Evolutionary conservation across 1,140 invertebrate species (phyloP).

Genomic region (Telenomus remus): DNA sequence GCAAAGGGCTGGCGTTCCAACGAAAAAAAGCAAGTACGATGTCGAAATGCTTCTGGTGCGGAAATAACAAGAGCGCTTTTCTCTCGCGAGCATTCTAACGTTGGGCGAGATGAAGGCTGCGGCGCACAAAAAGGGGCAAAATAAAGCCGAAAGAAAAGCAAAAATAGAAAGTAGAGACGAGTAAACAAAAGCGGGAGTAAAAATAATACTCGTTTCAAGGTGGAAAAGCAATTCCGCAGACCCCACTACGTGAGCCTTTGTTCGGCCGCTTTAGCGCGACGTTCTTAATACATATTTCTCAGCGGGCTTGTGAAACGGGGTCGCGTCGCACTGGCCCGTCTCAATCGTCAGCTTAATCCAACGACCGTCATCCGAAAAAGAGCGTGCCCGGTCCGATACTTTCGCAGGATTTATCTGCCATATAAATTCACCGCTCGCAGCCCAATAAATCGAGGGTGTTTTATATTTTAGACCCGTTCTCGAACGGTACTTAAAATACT

Average conservation of each 20-base stretch:
- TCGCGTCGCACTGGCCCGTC: constrained; percentile 19
- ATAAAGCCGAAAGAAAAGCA: constrained; percentile 46
- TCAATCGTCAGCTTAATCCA: background rate
- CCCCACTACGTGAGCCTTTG: constrained; percentile 33
- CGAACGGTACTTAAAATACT: constrained; percentile 19
- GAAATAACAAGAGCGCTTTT: constrained; percentile 53
- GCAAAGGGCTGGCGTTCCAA: constrained; percentile 7
- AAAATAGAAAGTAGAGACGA: constrained; percentile 48
- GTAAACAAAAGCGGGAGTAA: constrained; percentile 57
- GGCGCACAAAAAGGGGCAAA: constrained; percentile 29
- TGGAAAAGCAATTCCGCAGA: constrained; percentile 57
- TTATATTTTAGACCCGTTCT: constrained; percentile 11
- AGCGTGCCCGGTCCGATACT: background rate
- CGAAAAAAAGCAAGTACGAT: constrained; percentile 17
- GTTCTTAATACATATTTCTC: constrained; percentile 49
- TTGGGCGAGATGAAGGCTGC: constrained; percentile 23
- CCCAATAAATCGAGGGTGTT: constrained; percentile 9
- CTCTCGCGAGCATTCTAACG: constrained; percentile 27
- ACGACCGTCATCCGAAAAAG: constrained; percentile 5
- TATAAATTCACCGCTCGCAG: constrained; percentile 4
- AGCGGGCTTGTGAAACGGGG: constrained; percentile 26
- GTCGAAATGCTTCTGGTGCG: constrained; percentile 36
- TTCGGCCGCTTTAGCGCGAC: constrained; percentile 37
- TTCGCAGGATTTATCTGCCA: constrained; percentile 14
- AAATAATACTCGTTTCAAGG: constrained; percentile 59